Evolutionary conservation across 2,113 vertebrate genomes (phyloP), one percentile per base, ranked within the genome.

Genomic region (Xyliphius kryptos): DNA sequence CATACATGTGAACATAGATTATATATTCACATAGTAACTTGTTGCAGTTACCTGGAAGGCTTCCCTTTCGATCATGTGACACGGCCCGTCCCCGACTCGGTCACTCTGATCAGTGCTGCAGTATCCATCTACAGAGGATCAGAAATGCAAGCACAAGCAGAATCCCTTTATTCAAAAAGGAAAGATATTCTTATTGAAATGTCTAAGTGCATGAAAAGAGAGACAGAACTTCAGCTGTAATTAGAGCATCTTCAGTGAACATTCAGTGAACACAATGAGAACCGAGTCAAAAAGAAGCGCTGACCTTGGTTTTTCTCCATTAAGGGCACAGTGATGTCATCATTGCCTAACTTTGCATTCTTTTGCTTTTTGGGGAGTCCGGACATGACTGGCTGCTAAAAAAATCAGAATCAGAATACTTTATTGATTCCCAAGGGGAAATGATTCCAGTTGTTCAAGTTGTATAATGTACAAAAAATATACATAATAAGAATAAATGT

Each of bases 241-340:
- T 40, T 37, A 64, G 47, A 47, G 20, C 47, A 60, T 53, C 61
- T 56, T 66, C 20, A 68, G 36, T 50, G 51, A n/a, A n/a, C n/a
- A n/a, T n/a, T n/a, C n/a, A n/a, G n/a, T 6, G 26, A 2, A 32
- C 7, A 32, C 21, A 55, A 36, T 49, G 9, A 21, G 52, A 21
- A 46, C 32, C 52, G 61, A 43, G 17, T 38, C 10, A 40, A 58
- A 37, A 63, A 70, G 11, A 48, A 32, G 17, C 19, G 14, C 87
- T 75, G 56, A 98, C 95, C 93, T 80, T 93, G 89, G 75, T 83
- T 94, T 86, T 92, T 95, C 78, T 98, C 95, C 83, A 95, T 95
- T 46, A 98, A 84, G 1, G 95, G 95, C 75, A 96, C 86, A 6
- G 92, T 97, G 88, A 94, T 97, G 83, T 97, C 94, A 0, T 98